Conservation (phyloP, 2,797 vertebrate species). For the Tinamus major region DNA sequence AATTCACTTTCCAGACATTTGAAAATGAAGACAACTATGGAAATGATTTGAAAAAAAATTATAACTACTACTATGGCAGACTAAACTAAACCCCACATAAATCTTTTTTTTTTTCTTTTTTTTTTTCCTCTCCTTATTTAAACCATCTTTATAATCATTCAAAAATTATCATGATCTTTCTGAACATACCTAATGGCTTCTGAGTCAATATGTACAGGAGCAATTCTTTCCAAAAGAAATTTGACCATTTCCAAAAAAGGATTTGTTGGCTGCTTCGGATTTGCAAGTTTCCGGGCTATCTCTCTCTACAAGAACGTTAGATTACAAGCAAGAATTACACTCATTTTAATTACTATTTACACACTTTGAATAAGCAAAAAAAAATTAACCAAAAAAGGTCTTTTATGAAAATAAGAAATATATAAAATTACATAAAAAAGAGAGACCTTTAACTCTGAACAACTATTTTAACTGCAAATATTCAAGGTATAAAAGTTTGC, state of each 20-base stretch:
- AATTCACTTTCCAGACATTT: background rate
- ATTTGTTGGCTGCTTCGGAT: constrained; percentile 98
- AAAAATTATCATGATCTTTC: background rate
- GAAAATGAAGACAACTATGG: background rate
- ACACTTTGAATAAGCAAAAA: background rate
- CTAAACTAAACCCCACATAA: background rate
- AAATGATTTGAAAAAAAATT: background rate
- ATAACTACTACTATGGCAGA: background rate
- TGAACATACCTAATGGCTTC: constrained; percentile 94
- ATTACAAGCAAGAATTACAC: constrained; percentile 22
- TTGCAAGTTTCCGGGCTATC: constrained; percentile 97
- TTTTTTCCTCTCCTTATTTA: background rate
- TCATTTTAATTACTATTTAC: background rate
- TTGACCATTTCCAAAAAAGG: constrained; percentile 99
- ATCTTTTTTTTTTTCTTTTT: background rate
- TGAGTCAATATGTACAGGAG: constrained; percentile 98
- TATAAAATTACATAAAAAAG: background rate
- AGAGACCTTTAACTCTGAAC: background rate
- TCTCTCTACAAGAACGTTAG: constrained; percentile 87
- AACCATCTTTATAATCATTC: background rate
- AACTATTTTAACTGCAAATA: background rate
- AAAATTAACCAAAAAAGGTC: background rate
- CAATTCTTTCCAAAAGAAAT: constrained; percentile 97
- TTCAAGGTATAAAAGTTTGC: background rate
- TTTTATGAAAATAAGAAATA: background rate